Base-by-base conservation (phyloP, 2,113 vertebrate genomes). In the Sinocyclocheilus anshuiensis region DNA sequence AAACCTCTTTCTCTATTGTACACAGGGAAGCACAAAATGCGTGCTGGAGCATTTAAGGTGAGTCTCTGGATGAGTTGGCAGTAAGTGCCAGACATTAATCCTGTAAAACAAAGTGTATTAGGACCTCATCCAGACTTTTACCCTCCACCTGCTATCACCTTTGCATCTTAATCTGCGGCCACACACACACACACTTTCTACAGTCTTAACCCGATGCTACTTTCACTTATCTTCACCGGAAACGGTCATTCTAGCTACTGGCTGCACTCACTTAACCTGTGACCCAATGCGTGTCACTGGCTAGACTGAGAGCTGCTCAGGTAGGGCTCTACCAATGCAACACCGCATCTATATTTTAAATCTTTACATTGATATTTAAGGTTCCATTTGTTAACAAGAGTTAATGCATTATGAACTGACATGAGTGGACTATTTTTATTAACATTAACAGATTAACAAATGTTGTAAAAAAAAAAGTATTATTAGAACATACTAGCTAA, bases 81-180 rank as follows among this genome's bases (percentile, higher is more conserved):
- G 26, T 20, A 78, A 33, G 53, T 59, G 77, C 18, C 77, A 78
- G 53, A 78, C 77, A 78, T 57, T 78, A 78, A 78, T 78, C 50
- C 50, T 78, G 50, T 78, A 78, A 78, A 78, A 78, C 77, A 36
- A 33, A 78, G 29, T n/a, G 53, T n/a, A 74, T 29, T n/a, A 57
- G 29, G 77, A 78, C 77, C 77, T 57, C 77, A 57, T 78, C 77
- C 50, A 78, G 77, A 78, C 53, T 57, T 78, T 57, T 78, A 78
- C 77, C 53, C 29, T 78, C 53, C 50, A 78, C 77, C 53, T 78
- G 53, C 77, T 59, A 57, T 78, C 29, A 78, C 50, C 77, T 78
- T 78, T 36, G 26, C 76, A 33, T 78, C 76, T 78, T 78, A 55
- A 78, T 55, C 50, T 55, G 16, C 9, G 15, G n/a, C 45, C 26